Conservation (phyloP, 2,113 vertebrate genomes). For the Falcunculus frontatus region DNA sequence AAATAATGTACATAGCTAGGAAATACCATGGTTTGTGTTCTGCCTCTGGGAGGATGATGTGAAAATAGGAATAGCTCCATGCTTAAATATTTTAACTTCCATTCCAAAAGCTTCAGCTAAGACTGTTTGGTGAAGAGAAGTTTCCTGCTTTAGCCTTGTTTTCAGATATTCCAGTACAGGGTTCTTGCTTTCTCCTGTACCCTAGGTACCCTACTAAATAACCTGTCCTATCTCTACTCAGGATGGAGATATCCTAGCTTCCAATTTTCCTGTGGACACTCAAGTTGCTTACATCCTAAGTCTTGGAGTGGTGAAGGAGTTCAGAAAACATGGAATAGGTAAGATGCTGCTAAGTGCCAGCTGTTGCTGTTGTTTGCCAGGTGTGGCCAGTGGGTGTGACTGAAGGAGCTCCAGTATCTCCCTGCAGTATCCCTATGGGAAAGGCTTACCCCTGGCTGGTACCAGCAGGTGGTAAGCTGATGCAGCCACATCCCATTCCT, state of each 20-base stretch:
- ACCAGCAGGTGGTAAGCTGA: not conserved
- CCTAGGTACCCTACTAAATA: not conserved
- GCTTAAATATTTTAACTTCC: not conserved
- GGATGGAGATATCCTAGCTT: slow-evolving; percentile 98
- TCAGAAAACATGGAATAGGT: slow-evolving; percentile 98
- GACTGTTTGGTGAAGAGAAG: not conserved
- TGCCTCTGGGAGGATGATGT: not conserved
- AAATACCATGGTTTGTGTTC: not conserved
- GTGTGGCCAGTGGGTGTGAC: not conserved
- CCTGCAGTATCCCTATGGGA: not conserved
- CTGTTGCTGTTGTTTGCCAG: not conserved
- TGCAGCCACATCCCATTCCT: not conserved
- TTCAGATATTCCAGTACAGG: not conserved
- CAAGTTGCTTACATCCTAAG: slow-evolving; percentile 98
- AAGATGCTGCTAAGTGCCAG: slow-evolving; percentile 19
- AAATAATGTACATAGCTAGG: not conserved
- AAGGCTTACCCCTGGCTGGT: rapidly evolving
- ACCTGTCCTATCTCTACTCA: slow-evolving; percentile 48
- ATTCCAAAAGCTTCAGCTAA: not conserved
- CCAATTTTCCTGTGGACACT: slow-evolving; percentile 93
- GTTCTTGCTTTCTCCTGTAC: not conserved
- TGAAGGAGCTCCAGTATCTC: not conserved
- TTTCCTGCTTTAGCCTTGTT: not conserved
- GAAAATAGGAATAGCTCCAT: not conserved
- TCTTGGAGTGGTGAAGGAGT: slow-evolving; percentile 96